These are phyloP conservation scores for Lasioglossum vierecki DNA, from an alignment of 2,888 invertebrate genomes.

Conservation along the genomic window DNA sequence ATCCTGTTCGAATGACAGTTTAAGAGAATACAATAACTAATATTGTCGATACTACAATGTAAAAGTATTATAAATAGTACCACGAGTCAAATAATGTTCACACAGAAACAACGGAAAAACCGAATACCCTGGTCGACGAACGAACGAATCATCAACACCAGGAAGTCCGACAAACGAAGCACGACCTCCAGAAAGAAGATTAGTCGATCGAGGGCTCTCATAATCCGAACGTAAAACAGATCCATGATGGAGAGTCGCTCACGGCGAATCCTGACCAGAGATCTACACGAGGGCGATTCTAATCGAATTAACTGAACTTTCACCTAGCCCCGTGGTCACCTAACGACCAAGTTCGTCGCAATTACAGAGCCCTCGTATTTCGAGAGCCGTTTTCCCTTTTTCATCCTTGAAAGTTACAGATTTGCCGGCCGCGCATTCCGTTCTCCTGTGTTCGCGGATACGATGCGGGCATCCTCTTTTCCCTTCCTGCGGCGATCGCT, in stretches of 20 bases:
- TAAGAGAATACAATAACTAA: no score
- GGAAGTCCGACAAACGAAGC: constrained; percentile 58
- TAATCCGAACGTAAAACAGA: constrained; percentile 64
- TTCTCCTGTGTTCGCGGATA: neutral
- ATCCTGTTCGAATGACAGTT: neutral
- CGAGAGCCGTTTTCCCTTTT: constrained; percentile 44
- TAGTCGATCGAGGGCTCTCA: constrained; percentile 49
- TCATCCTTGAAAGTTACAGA: constrained; percentile 17
- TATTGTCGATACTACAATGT: no score
- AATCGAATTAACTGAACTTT: constrained; percentile 79
- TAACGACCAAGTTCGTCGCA: constrained; percentile 66
- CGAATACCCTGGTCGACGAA: constrained; percentile 40
- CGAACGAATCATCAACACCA: constrained; percentile 47
- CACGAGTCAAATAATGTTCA: neutral
- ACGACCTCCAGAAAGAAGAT: constrained; percentile 46
- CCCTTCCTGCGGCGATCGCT: neutral
- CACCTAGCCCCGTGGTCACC: constrained; percentile 70
- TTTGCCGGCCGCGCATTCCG: constrained; percentile 14
- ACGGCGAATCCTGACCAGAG: constrained; percentile 71
- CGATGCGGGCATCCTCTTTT: neutral
- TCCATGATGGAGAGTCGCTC: constrained; percentile 64
- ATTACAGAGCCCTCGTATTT: constrained; percentile 65
- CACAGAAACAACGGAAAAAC: neutral
- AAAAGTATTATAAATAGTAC: neutral
- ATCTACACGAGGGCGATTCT: constrained; percentile 72